Evolutionary conservation across 1,140 invertebrate genomes (phyloP).

Genomic region (Copidosoma floridanum): DNA sequence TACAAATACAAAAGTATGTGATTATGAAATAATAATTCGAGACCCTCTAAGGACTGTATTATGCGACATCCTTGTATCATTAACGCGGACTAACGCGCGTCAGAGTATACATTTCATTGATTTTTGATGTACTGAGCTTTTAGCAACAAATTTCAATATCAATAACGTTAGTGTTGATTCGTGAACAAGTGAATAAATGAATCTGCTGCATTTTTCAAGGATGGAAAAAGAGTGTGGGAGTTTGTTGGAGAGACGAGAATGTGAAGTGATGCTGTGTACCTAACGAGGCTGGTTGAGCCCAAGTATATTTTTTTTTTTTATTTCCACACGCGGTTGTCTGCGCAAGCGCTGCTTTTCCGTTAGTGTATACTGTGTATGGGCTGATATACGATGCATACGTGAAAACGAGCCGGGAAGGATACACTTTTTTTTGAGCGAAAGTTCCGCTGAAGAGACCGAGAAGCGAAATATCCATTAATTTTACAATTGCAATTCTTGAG

Average conservation of each 20-base stretch:
- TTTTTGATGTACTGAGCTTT: too few species aligned
- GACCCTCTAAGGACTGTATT: neutral
- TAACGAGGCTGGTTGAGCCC: too few species aligned
- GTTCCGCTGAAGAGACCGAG: too few species aligned
- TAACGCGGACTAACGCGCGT: neutral
- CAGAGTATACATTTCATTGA: neutral
- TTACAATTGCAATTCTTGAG: too few species aligned
- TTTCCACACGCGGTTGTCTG: neutral
- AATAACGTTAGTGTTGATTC: too few species aligned
- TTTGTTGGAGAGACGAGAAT: neutral
- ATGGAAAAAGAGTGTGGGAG: slow-evolving; percentile 4
- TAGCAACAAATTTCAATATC: too few species aligned
- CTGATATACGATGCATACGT: neutral
- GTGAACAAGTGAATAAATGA: too few species aligned
- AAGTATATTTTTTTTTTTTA: too few species aligned
- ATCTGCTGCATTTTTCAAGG: slow-evolving; percentile 29
- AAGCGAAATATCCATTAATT: too few species aligned
- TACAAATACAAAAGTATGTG: neutral
- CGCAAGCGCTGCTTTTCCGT: neutral
- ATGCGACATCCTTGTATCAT: neutral
- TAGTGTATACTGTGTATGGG: neutral
- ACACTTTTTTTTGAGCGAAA: too few species aligned
- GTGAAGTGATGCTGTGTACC: too few species aligned
- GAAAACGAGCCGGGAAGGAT: too few species aligned
- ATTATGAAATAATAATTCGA: neutral